Evolutionary conservation across 1,140 invertebrate genomes (phyloP), one percentile per base, ranked within the genome.

Genomic region (Bathynomus jamesi): DNA sequence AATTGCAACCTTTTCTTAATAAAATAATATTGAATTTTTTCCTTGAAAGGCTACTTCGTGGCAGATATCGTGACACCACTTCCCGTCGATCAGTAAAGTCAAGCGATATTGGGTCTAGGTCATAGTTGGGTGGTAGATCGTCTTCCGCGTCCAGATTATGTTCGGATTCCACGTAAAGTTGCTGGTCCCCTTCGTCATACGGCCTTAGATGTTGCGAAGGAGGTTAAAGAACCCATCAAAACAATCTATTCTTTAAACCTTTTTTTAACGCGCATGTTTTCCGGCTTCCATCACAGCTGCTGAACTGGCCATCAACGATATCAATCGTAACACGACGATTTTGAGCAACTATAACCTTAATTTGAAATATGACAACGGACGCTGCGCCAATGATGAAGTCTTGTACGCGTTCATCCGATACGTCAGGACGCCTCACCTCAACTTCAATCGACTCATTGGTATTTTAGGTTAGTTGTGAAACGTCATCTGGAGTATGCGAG

Each of bases 371-470:
- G 83, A 84, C 31, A 86, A 93, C 78, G 91, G 90, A 0, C 83
- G 89, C 72, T 94, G 92, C 80, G 84, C 86, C 67, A 82, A 90
- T 0, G 90, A 92, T 79, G 85, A 86, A 71, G 91, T 91, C 1
- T 88, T 93, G 87, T 90, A 88, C 74, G 83, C 86, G 0, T 92
- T 92, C 80, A 91, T 93, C 65, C 86, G 90, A 68, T 90, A 89
- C 76, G 87, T 90, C 8, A 80, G 84, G 2, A 82, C 85, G 25
- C 32, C 30, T 25, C 40, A 29, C 46, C 81, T 83, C 28, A 81
- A 84, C 28, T 85, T 84, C 61, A 79, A 83, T 8, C 84, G 85
- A 27, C 80, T 92, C 28, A 83, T 89, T 53, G 91, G 91, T 2
- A 87, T 93, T 28, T 79, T 93, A 46, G 91, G 85, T 87, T 81